A percentile compares a stretch with the other conserved stretches of the same genome.
Conservation (phyloP, 2,888 invertebrate species). For the Xanthia togata region DNA sequence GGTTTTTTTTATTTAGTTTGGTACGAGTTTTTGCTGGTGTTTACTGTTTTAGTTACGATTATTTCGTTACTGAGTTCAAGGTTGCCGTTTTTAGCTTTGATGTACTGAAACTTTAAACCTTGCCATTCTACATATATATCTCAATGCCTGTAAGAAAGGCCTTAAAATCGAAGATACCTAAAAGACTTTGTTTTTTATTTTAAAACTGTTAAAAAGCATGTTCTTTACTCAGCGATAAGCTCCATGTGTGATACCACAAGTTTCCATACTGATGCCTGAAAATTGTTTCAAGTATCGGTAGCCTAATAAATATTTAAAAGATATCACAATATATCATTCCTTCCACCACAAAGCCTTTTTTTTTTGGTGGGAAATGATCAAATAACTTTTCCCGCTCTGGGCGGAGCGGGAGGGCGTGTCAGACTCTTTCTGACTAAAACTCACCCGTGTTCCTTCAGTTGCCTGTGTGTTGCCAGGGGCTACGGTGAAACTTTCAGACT, state of each 20-base stretch:
- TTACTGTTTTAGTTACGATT: not conserved
- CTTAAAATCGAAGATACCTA: not conserved
- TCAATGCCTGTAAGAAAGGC: not conserved
- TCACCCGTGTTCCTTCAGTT: too few relatives aligned
- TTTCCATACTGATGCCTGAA: not conserved
- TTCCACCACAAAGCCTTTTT: not conserved
- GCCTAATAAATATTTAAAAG: constrained; percentile 21
- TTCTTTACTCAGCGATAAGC: not conserved
- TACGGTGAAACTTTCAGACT: too few relatives aligned
- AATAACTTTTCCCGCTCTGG: too few relatives aligned
- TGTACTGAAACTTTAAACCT: not conserved
- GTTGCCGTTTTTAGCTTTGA: not conserved
- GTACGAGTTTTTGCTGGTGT: not conserved
- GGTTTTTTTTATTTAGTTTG: not conserved
- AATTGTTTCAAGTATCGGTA: not conserved
- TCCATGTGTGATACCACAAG: too few relatives aligned
- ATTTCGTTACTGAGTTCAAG: not conserved
- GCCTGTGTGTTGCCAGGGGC: too few relatives aligned
- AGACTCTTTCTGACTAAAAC: too few relatives aligned
- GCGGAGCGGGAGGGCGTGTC: too few relatives aligned
- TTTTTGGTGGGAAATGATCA: too few relatives aligned
- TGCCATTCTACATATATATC: not conserved
- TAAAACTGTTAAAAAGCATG: too few relatives aligned
- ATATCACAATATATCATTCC: constrained; percentile 9
- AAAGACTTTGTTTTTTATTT: not conserved